A percentile compares a stretch with the other conserved stretches of the same genome.
Evolutionary conservation across 2,888 invertebrate species (phyloP).

Genomic region (Himalopsyche anomala): DNA sequence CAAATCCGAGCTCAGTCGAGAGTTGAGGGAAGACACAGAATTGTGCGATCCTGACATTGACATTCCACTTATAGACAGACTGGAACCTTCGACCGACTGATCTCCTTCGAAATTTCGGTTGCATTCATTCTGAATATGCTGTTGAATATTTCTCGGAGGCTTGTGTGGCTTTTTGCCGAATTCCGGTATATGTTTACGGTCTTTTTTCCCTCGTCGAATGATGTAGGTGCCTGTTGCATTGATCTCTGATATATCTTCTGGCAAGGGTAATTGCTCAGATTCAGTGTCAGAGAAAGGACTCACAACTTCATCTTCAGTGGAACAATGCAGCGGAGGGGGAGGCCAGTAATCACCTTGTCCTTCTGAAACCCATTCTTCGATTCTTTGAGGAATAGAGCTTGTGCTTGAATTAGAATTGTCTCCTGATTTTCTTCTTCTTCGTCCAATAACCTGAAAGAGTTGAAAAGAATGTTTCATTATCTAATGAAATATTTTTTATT

Average conservation of each 20-base stretch:
- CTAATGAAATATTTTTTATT: no score
- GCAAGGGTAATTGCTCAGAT: constrained; percentile 66
- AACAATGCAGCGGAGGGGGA: constrained; percentile 83
- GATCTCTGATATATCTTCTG: constrained; percentile 70
- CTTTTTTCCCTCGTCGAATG: constrained; percentile 84
- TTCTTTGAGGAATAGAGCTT: constrained; percentile 83
- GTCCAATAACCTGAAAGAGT: constrained; percentile 76
- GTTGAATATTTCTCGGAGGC: constrained; percentile 65
- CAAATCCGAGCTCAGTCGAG: constrained; percentile 80
- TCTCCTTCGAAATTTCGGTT: constrained; percentile 74
- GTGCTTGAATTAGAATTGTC: constrained; percentile 82
- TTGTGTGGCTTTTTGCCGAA: constrained; percentile 74
- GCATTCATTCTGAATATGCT: constrained; percentile 65
- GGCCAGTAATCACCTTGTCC: constrained; percentile 81
- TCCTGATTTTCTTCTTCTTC: constrained; percentile 77
- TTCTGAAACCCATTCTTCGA: constrained; percentile 78
- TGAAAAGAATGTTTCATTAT: neutral
- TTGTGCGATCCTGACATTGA: constrained; percentile 72
- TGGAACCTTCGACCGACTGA: constrained; percentile 75
- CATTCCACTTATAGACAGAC: constrained; percentile 75
- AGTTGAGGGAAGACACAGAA: constrained; percentile 76
- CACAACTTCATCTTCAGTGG: constrained; percentile 81
- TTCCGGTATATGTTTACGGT: constrained; percentile 81
- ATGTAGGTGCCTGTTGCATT: constrained; percentile 85
- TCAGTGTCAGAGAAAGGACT: constrained; percentile 83